A percentile compares a stretch with the other conserved stretches of the same genome.
phyloP scores from a whole-genome alignment of 2,888 invertebrate genomes.

The Hypsopygia costalis region DNA sequence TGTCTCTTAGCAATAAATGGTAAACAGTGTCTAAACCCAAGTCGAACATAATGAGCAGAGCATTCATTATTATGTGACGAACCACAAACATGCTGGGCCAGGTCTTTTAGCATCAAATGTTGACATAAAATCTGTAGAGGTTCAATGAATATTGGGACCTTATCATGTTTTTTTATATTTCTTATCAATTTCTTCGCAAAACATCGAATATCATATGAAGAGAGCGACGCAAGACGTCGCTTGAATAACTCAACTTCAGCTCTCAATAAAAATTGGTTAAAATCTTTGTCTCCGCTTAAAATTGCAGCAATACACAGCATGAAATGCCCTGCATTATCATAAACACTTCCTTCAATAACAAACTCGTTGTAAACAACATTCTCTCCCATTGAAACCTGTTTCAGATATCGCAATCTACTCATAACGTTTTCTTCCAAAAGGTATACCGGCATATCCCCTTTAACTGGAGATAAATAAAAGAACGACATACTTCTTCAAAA shows the following conservation, averaged over 20 bases:
- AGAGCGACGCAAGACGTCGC: slow-evolving; percentile 37
- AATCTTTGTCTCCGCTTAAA: slow-evolving; percentile 41
- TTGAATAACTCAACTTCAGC: slow-evolving; percentile 55
- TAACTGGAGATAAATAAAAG: slow-evolving; percentile 80
- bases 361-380: slow-evolving; percentile 68
- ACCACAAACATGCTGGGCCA: slow-evolving; percentile 51
- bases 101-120: slow-evolving; percentile 51
- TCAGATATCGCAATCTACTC: slow-evolving; percentile 74
- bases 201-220: slow-evolving; percentile 52
- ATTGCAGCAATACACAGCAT: slow-evolving; percentile 65
- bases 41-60: slow-evolving; percentile 42
- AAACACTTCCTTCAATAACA: slow-evolving; percentile 78
- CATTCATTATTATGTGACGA: slow-evolving; percentile 39
- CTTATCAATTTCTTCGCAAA: slow-evolving; percentile 57
- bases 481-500: slow-evolving; percentile 53
- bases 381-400: slow-evolving; percentile 45
- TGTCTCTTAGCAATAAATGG: slow-evolving; percentile 73
- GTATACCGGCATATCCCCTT: slow-evolving; percentile 75
- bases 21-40: slow-evolving; percentile 79
- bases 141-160: slow-evolving; percentile 27
- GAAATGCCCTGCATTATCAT: slow-evolving; percentile 82
- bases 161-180: slow-evolving; percentile 39
- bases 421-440: slow-evolving; percentile 74
- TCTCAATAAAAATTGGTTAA: slow-evolving; percentile 49
- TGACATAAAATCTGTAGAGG: slow-evolving; percentile 49